These are phyloP conservation scores for Oegoconia quadripuncta DNA, from an alignment of 2,888 invertebrate genomes.

Conservation along the genomic window DNA sequence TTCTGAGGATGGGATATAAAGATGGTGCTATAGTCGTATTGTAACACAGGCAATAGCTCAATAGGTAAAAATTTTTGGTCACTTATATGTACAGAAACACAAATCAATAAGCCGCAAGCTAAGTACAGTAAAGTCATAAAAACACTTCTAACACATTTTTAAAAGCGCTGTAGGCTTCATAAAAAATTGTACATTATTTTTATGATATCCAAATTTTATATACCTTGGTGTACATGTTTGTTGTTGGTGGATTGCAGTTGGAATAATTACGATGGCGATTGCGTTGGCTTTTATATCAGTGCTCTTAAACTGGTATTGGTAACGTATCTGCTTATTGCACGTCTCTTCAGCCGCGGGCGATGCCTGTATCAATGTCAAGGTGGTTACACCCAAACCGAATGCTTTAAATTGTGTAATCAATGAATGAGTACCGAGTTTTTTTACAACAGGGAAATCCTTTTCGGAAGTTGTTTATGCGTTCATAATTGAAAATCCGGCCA, in stretches of 20 bases:
- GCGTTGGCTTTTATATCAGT: slow-evolving; percentile 66
- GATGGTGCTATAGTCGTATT: too few relatives aligned
- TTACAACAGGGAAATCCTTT: slow-evolving; percentile 29
- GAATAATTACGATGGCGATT: slow-evolving; percentile 60
- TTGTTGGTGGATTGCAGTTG: slow-evolving; percentile 52
- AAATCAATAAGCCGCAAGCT: too few relatives aligned
- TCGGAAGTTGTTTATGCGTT: slow-evolving; percentile 13
- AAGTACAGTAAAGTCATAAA: too few relatives aligned
- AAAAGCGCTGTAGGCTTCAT: too few relatives aligned
- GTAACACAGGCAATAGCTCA: too few relatives aligned
- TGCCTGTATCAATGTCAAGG: slow-evolving; percentile 68
- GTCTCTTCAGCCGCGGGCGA: slow-evolving; percentile 41
- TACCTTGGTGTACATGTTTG: slow-evolving; percentile 74
- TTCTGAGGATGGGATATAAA: too few relatives aligned
- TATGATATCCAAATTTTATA: background rate
- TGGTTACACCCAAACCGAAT: slow-evolving; percentile 31
- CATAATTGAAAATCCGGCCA: too few relatives aligned
- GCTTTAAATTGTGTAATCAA: slow-evolving; percentile 23
- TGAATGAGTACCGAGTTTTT: slow-evolving; percentile 7
- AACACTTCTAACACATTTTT: too few relatives aligned
- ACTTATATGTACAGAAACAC: too few relatives aligned
- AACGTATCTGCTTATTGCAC: slow-evolving; percentile 31
- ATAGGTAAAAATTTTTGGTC: too few relatives aligned
- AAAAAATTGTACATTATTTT: background rate
- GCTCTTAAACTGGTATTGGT: slow-evolving; percentile 55